phyloP scores from a whole-genome alignment of 2,113 vertebrate species.

The Athene noctua region DNA sequence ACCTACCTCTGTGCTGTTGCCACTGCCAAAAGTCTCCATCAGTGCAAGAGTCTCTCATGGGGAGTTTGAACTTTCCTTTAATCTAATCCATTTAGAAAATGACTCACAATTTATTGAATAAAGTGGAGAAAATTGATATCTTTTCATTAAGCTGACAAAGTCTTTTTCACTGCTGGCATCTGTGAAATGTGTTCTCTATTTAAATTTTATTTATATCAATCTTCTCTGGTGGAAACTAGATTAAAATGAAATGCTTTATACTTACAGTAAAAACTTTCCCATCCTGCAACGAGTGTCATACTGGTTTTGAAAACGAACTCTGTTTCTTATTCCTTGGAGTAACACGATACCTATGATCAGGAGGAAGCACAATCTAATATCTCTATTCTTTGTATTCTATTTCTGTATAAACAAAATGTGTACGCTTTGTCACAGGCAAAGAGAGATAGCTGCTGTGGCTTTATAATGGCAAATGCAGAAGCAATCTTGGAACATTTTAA shows the following conservation, averaged over 20 bases:
- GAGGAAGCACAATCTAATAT: neutral
- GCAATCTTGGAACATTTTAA: constrained; percentile 8
- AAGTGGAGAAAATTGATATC: constrained; percentile 78
- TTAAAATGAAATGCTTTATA: constrained; percentile 67
- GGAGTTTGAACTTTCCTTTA: constrained; percentile 77
- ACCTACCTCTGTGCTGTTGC: constrained; percentile 5
- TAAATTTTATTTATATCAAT: constrained; percentile 82
- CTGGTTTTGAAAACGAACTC: constrained; percentile 39
- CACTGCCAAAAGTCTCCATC: constrained; percentile 58
- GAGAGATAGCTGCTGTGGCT: neutral
- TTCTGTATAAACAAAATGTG: constrained; percentile 14
- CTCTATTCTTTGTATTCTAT: neutral
- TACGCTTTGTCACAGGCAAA: neutral
- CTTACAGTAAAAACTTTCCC: constrained; percentile 42
- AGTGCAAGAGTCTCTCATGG: constrained; percentile 38
- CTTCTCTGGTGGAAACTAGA: constrained; percentile 62
- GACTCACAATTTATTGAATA: constrained; percentile 77
- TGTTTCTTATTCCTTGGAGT: constrained; percentile 22
- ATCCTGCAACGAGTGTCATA: neutral
- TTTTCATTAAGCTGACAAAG: constrained; percentile 82
- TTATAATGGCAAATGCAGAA: neutral
- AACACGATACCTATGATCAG: neutral
- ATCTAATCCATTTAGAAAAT: constrained; percentile 82
- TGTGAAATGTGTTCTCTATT: constrained; percentile 76
- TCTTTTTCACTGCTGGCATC: constrained; percentile 75